Conservation (phyloP, 2,797 vertebrate species). For the Pteropus rufus region DNA sequence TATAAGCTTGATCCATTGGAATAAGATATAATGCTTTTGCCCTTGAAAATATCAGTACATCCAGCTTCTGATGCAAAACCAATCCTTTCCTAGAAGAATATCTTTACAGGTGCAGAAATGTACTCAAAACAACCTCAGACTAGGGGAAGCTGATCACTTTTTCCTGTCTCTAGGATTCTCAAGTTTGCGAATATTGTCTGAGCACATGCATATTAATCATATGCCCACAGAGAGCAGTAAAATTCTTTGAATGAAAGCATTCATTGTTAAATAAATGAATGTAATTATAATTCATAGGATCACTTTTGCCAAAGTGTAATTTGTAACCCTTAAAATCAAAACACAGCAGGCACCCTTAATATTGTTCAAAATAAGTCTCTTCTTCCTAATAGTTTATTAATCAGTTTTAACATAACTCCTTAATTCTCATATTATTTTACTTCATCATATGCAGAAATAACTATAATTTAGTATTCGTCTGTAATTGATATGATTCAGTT, state of each 20-base stretch:
- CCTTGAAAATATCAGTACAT: slow-evolving; percentile 49
- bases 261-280: slow-evolving; percentile 59
- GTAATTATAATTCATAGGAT: slow-evolving; percentile 61
- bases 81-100: background rate
- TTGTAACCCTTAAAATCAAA: slow-evolving; percentile 70
- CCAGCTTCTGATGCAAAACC: background rate
- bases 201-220: slow-evolving; percentile 51
- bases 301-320: slow-evolving; percentile 45
- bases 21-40: slow-evolving; percentile 31
- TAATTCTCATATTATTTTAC: background rate
- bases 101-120: background rate
- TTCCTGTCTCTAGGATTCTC: background rate
- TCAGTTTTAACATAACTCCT: background rate
- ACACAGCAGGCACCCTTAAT: slow-evolving; percentile 36
- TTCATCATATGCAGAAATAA: slow-evolving; percentile 16
- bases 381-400: slow-evolving; percentile 48
- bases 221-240: slow-evolving; percentile 50
- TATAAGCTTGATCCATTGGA: slow-evolving; percentile 1
- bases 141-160: background rate
- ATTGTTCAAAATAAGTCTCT: slow-evolving; percentile 49
- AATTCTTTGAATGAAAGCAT: slow-evolving; percentile 63
- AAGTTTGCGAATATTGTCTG: slow-evolving; percentile 61
- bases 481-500: background rate
- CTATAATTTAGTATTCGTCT: slow-evolving; percentile 7
- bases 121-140: background rate